Evolutionary conservation across 2,797 vertebrate genomes (phyloP).

Genomic region (Coccyzus lansbergi): DNA sequence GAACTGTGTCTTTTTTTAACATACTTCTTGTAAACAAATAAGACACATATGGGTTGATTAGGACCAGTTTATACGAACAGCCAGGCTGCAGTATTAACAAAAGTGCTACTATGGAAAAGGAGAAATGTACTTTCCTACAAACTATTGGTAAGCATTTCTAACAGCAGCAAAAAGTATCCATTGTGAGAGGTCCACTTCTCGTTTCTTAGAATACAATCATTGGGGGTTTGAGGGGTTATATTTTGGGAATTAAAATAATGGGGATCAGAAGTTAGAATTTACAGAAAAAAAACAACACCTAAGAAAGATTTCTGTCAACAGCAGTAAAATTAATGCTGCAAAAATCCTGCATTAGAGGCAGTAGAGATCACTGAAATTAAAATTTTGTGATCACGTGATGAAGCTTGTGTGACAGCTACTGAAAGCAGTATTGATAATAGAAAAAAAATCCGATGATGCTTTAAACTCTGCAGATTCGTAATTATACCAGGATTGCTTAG

Average conservation of each 20-base stretch:
- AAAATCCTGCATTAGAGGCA: not conserved
- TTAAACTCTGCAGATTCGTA: not conserved
- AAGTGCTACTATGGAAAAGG: not conserved
- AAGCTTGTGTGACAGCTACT: not conserved
- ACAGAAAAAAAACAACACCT: not conserved
- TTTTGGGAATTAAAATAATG: not conserved
- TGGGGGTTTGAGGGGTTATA: not conserved
- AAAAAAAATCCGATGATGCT: not conserved
- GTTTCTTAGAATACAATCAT: not conserved
- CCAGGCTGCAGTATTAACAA: not conserved
- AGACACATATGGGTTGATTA: not conserved
- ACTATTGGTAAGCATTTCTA: not conserved
- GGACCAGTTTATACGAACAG: not conserved
- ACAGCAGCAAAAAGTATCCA: not conserved
- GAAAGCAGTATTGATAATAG: not conserved
- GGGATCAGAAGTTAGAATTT: not conserved
- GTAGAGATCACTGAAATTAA: not conserved
- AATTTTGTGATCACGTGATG: not conserved
- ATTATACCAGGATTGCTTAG: not conserved
- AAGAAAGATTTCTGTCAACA: not conserved
- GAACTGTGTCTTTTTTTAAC: not conserved
- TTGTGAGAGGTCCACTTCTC: not conserved
- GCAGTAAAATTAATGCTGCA: not conserved
- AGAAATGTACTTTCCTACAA: not conserved
- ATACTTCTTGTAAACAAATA: not conserved